Conservation (phyloP, 2,113 vertebrate species). For the Parus major region DNA sequence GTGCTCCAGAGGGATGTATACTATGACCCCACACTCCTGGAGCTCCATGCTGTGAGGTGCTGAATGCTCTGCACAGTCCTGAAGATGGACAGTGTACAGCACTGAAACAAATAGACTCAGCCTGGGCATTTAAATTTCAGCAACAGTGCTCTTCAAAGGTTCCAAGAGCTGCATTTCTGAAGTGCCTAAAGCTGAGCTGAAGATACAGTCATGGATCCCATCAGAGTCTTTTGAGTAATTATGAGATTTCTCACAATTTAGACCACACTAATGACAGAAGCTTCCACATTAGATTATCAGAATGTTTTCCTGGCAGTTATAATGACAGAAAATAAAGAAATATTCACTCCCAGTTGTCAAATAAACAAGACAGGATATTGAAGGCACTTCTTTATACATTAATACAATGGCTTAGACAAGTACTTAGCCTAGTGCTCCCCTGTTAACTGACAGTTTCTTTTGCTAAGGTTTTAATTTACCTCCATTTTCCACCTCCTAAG, state of each 20-base stretch:
- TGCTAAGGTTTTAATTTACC: background rate
- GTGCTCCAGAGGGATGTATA: background rate
- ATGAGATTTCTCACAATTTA: background rate
- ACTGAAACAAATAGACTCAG: background rate
- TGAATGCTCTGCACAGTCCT: background rate
- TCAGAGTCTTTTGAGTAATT: background rate
- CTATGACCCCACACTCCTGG: background rate
- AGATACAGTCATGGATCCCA: background rate
- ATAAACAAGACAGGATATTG: background rate
- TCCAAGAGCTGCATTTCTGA: background rate
- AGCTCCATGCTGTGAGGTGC: background rate
- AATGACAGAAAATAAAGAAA: conserved; percentile 1
- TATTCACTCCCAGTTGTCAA: background rate
- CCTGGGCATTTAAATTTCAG: background rate
- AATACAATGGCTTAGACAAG: background rate
- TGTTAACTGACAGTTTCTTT: background rate
- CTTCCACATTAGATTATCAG: background rate
- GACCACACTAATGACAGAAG: background rate
- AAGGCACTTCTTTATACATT: background rate
- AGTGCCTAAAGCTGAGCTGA: background rate
- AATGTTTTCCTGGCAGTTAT: background rate
- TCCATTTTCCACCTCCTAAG: background rate
- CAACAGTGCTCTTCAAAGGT: background rate
- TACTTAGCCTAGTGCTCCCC: background rate
- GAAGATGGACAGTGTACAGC: background rate